Percentiles rank a stretch among this genome's conserved stretches.
These are phyloP conservation scores for Eospalax fontanierii DNA, from an alignment of 2,797 vertebrate species.

Conservation along the genomic window DNA sequence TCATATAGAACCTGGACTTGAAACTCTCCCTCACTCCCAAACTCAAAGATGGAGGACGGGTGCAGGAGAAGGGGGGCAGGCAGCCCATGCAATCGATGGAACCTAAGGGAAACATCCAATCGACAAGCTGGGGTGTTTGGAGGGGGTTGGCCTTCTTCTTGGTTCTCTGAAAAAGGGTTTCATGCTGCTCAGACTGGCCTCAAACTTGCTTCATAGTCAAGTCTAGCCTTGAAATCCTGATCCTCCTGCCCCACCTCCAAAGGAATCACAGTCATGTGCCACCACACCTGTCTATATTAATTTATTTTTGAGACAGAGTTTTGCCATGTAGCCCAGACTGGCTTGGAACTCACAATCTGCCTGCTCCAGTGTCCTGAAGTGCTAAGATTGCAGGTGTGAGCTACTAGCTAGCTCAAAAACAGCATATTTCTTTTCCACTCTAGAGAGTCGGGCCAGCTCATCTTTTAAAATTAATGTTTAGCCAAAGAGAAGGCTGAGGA, in stretches of 20 bases:
- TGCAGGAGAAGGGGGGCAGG: not conserved
- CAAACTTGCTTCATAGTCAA: not conserved
- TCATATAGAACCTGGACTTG: not conserved
- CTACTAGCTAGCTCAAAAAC: not conserved
- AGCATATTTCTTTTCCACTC: not conserved
- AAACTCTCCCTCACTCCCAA: not conserved
- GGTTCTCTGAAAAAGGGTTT: not conserved
- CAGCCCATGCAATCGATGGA: not conserved
- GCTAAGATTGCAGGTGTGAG: not conserved
- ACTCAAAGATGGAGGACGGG: not conserved
- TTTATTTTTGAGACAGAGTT: not conserved
- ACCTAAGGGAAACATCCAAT: accelerated
- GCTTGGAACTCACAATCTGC: not conserved
- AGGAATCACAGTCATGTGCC: not conserved
- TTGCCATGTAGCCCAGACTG: not conserved
- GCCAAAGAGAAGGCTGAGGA: not conserved
- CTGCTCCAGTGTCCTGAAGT: not conserved
- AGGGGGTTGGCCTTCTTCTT: too few relatives aligned
- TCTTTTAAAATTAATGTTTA: not conserved
- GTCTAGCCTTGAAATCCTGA: not conserved
- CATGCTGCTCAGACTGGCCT: not conserved
- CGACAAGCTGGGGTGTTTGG: not conserved
- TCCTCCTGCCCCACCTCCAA: not conserved
- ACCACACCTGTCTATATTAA: too few relatives aligned
- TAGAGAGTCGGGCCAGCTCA: not conserved